Evolutionary conservation across 2,888 invertebrate species (phyloP), one percentile per base, ranked within the genome.

Genomic region (Heteromurus nitidus): DNA sequence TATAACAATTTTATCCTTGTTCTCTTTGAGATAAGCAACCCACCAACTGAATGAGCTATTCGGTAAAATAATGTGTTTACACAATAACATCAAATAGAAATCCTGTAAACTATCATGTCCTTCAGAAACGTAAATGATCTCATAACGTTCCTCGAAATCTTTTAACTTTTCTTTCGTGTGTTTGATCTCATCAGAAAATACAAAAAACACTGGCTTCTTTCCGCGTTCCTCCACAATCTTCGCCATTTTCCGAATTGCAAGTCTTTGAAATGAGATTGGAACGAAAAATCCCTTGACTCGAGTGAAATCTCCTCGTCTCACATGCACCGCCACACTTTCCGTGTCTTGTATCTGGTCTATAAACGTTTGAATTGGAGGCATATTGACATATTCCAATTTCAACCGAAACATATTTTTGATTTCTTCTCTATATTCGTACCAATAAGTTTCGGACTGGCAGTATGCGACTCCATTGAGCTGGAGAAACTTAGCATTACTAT

Each of bases 271-370:
- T 0, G 47, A 62, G 2, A 67, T 44, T 2, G 82, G 81, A 44
- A 81, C n/a, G 5, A 16, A 18, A 28, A 31, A 73, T 3, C 24
- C 60, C 0, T 0, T 1, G 2, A 7, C 31, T 2, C 9, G 50
- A 1, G 5, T 1, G 13, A 82, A 80, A 20, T 85, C 82, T 2
- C 83, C 83, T 22, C 75, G 31, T n/a, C 85, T 64, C 22, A 82
- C 58, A 42, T 85, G 85, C 24, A 83, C 73, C 0, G 80, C 69
- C 1, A 85, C 83, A 60, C 83, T 85, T 28, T 82, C 77, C 13
- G 47, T 30, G 1, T 2, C 28, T 22, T 47, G 20, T n/a, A 72
- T 36, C 28, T 20, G n/a, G 2, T 77, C 5, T 1, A 44, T 53
- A 16, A 55, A 47, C 1, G 42, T 20, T n/a, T 44, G 20, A 1